These are phyloP conservation scores for Tamias sibiricus DNA, from an alignment of 2,113 vertebrate species.

Conservation along the genomic window DNA sequence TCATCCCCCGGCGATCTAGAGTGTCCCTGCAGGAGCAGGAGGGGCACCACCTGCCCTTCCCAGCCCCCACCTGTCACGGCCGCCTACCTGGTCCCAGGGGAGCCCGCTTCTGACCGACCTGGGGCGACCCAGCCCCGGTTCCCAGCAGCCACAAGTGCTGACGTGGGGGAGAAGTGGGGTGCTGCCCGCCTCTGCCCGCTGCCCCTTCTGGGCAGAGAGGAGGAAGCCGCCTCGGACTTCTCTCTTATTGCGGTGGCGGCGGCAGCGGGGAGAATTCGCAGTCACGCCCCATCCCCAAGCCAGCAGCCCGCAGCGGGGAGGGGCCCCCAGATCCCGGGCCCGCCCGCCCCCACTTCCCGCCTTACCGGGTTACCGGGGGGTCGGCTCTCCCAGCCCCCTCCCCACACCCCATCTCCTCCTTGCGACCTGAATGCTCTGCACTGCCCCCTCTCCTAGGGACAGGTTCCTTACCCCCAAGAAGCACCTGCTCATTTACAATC, in stretches of 20 bases:
- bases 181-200: conserved; percentile 43
- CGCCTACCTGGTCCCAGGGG: conserved; percentile 72
- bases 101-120: not conserved
- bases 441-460: not conserved
- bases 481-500: not conserved
- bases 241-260: conserved; percentile 65
- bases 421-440: not conserved
- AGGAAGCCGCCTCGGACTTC: conserved; percentile 74
- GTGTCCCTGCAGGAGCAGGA: not conserved
- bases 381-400: not conserved
- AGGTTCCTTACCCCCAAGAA: not conserved
- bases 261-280: conserved; percentile 19
- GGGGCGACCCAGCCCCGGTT: not conserved
- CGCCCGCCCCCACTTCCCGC: not conserved
- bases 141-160: not conserved
- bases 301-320: conserved; percentile 56
- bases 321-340: conserved; percentile 52
- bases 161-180: not conserved
- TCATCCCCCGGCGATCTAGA: not conserved
- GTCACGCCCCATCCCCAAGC: conserved; percentile 68
- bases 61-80: not conserved
- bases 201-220: conserved; percentile 54
- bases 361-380: not conserved
- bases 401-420: not conserved
- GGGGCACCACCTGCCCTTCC: not conserved